Conservation (phyloP, 2,113 vertebrate genomes). For the Myrmophylax atrothorax region DNA sequence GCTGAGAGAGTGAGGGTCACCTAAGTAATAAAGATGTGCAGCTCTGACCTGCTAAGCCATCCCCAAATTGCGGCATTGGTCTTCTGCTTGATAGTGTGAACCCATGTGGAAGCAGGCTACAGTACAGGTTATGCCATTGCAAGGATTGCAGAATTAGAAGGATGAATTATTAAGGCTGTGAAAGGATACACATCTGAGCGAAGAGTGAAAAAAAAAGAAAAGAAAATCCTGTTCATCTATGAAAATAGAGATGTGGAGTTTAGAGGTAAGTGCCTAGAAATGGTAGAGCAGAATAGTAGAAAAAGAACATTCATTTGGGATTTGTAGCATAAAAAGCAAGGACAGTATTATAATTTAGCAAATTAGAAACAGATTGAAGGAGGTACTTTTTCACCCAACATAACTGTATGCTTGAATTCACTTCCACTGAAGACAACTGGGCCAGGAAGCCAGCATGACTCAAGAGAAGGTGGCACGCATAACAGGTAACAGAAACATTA, state of each 20-base stretch:
- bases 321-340: not conserved
- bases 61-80: accelerated
- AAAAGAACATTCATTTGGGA: not conserved
- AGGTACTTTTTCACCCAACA: accelerated
- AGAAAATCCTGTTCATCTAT: not conserved
- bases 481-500: not conserved
- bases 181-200: not conserved
- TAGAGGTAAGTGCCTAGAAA: not conserved
- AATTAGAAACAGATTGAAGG: not conserved
- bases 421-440: not conserved
- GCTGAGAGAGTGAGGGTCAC: not conserved
- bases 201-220: not conserved
- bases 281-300: not conserved
- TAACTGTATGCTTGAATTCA: not conserved
- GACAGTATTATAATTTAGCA: not conserved
- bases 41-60: not conserved
- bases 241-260: not conserved
- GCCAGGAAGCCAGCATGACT: not conserved
- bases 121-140: not conserved
- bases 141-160: not conserved
- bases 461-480: not conserved
- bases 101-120: accelerated
- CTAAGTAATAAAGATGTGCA: not conserved
- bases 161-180: not conserved
- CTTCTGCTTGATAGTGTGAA: not conserved